phyloP scores from a whole-genome alignment of 2,888 invertebrate genomes.

The Erebia aethiops region DNA sequence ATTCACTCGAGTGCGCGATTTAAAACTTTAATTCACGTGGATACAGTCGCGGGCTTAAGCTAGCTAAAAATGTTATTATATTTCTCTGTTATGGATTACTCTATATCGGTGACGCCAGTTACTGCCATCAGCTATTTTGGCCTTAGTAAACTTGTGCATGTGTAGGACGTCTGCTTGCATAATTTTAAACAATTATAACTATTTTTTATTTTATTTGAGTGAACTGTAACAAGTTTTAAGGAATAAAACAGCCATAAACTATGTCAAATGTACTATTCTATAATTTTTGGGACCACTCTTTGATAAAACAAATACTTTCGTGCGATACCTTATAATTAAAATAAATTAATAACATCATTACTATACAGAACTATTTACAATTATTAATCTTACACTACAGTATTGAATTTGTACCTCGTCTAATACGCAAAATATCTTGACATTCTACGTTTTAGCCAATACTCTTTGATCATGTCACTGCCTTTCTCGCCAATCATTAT shows the following conservation, averaged over 20 bases:
- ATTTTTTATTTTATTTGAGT: too few relatives aligned
- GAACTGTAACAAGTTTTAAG: not conserved
- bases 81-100: constrained; percentile 3
- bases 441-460: constrained; percentile 86
- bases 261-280: not conserved
- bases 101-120: not conserved
- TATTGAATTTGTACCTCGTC: not conserved
- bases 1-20: too few relatives aligned
- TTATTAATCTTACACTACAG: not conserved
- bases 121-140: not conserved
- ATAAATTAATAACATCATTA: constrained; percentile 21
- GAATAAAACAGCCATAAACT: not conserved
- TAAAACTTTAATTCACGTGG: not conserved
- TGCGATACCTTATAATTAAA: constrained; percentile 4
- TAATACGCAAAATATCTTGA: constrained; percentile 67
- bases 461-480: constrained; percentile 93
- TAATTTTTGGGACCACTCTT: constrained; percentile 20
- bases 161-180: not conserved
- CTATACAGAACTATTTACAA: constrained; percentile 26
- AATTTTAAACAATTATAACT: not conserved
- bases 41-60: not conserved
- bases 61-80: not conserved
- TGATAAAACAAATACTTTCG: constrained; percentile 9
- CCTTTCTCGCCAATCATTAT: constrained; percentile 97
- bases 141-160: constrained; percentile 2